phyloP scores from a whole-genome alignment of 2,888 invertebrate genomes.

The Acronicta aceris region DNA sequence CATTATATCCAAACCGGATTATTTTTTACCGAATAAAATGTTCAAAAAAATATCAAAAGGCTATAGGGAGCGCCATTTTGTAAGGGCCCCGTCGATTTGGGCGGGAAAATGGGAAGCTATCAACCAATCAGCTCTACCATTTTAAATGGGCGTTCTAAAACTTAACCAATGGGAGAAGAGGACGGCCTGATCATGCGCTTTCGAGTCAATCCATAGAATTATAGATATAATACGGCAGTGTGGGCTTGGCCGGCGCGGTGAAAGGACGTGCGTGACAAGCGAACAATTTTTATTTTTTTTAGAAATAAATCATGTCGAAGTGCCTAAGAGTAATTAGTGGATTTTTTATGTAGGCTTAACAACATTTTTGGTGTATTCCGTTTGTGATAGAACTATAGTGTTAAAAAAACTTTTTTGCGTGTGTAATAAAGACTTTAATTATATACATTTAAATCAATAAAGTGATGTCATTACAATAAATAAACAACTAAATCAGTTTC shows the following conservation, averaged over 20 bases:
- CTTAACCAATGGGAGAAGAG: conserved; percentile 74
- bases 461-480: conserved; percentile 60
- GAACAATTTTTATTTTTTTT: conserved; percentile 64
- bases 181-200: conserved; percentile 83
- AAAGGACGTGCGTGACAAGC: conserved; percentile 69
- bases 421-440: conserved; percentile 34
- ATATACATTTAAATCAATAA: conserved; percentile 27
- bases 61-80: conserved; percentile 88
- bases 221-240: conserved; percentile 87
- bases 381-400: conserved; percentile 68
- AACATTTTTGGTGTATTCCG: conserved; percentile 69
- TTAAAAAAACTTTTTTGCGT: conserved; percentile 35
- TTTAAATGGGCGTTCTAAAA: conserved; percentile 80
- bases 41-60: conserved; percentile 88
- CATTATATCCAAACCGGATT: conserved; percentile 89
- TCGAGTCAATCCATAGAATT: conserved; percentile 86
- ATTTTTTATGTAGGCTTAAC: conserved; percentile 39
- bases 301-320: conserved; percentile 78
- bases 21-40: conserved; percentile 88
- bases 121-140: conserved; percentile 68
- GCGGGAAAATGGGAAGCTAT: conserved; percentile 79
- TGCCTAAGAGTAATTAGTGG: conserved; percentile 72
- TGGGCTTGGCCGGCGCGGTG: conserved; percentile 84
- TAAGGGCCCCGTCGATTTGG: conserved; percentile 80
- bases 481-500: conserved; percentile 43